These are phyloP conservation scores for Menidia beryllina DNA, from an alignment of 2,113 vertebrate genomes.

Conservation along the genomic window DNA sequence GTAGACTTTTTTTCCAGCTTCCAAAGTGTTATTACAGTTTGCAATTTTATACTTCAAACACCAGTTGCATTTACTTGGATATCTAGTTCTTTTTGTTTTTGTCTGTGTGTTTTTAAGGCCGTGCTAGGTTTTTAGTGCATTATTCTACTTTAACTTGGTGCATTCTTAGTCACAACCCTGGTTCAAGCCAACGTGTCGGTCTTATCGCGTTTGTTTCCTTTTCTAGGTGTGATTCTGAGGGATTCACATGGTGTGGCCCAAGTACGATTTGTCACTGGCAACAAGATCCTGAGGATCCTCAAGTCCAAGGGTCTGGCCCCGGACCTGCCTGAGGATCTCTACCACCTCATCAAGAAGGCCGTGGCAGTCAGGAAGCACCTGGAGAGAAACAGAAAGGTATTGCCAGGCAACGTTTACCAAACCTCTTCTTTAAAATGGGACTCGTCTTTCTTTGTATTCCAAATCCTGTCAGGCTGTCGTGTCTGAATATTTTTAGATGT, in stretches of 20 bases:
- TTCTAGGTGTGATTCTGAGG: conserved; percentile 93
- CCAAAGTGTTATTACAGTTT: too few species aligned
- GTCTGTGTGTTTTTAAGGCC: too few species aligned
- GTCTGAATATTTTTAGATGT: too few species aligned
- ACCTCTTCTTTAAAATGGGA: background rate
- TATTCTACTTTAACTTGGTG: background rate
- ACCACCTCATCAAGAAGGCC: conserved; percentile 99
- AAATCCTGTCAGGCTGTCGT: too few species aligned
- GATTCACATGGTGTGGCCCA: conserved; percentile 98
- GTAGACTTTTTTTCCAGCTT: too few species aligned
- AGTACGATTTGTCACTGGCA: conserved; percentile 97
- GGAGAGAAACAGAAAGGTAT: conserved; percentile 97
- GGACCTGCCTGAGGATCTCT: conserved; percentile 98
- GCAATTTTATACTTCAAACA: too few species aligned
- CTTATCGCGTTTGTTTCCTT: background rate
- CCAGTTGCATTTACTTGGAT: too few species aligned
- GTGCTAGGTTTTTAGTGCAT: too few species aligned
- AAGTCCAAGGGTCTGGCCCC: conserved; percentile 97
- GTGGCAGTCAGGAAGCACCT: conserved; percentile 98
- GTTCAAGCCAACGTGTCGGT: background rate
- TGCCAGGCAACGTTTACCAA: background rate
- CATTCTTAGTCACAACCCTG: too few species aligned
- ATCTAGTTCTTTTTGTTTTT: too few species aligned
- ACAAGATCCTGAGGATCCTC: conserved; percentile 98
- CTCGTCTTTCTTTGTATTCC: too few species aligned